A percentile compares a stretch with the other conserved stretches of the same genome.
These are phyloP conservation scores for Prochilodus magdalenae DNA, from an alignment of 2,113 vertebrate species.

Conservation along the genomic window DNA sequence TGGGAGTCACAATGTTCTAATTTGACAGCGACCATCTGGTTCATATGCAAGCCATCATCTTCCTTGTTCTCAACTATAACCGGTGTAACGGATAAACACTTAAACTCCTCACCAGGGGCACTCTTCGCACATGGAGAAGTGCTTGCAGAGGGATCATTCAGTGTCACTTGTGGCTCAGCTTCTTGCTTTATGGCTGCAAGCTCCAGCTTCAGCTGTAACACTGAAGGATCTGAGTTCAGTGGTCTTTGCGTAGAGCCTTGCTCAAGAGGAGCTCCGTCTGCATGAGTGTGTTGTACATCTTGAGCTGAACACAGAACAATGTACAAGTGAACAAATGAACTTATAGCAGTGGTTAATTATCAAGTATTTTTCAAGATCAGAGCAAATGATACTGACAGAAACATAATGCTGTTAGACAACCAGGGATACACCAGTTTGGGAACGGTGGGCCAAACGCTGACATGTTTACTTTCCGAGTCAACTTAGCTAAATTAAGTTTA, in stretches of 20 bases:
- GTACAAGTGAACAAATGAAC: background rate
- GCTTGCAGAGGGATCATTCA: background rate
- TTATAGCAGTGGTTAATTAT: too few species aligned
- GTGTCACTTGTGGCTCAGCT: background rate
- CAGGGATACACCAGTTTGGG: too few species aligned
- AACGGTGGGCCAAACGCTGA: too few species aligned
- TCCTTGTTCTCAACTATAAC: constrained; percentile 9
- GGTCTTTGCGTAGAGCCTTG: background rate
- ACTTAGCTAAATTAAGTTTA: too few species aligned
- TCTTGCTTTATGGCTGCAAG: constrained; percentile 14
- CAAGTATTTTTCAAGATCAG: background rate
- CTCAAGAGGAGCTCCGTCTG: background rate
- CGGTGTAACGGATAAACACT: background rate
- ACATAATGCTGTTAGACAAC: background rate
- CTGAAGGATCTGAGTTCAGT: background rate
- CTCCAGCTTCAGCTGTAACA: constrained; percentile 6
- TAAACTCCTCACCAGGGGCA: background rate
- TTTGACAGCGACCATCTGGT: background rate
- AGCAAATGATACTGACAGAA: background rate
- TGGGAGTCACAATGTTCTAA: background rate
- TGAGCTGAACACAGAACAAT: background rate
- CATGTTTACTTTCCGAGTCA: too few species aligned
- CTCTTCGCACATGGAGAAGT: background rate
- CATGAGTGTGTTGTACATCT: background rate
- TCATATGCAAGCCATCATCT: constrained; percentile 1